Base-by-base conservation (phyloP, 2,797 vertebrate species). In the Erethizon dorsatum region DNA sequence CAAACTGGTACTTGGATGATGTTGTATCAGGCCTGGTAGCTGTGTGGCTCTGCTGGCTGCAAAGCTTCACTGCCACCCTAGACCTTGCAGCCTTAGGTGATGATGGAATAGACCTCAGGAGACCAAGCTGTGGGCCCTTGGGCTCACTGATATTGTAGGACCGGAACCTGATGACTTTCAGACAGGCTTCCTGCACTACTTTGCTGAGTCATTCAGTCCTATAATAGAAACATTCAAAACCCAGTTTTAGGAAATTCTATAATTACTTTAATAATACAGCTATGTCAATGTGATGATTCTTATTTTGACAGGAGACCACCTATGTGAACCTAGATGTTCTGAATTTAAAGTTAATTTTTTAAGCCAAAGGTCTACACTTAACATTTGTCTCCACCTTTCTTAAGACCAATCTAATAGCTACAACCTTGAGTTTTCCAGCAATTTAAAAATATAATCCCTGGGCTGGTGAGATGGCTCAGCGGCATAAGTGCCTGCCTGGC, bases 1-100 rank as follows among this genome's bases (percentile, higher is more conserved):
- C 97, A 97, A 97, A 95, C 73, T 97, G 37, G 24, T 89, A 18
- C 47, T 15, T 57, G 85, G 83, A 90, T 57, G 69, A 83, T 52
- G 18, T 77, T 13, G 0, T 63, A 28, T 24, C 10, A 75, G 96
- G 82, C 84, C 83, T 59, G 63, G 45, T 18, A 71, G 33, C 9
- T 82, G 17, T 50, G 57, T 61, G 85, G 57, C 17, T 88, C 45
- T 14, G 2, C 26, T 94, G 80, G 20, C 69, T 71, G 67, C 94
- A 92, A 93, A 84, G 24, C 11, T 69, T 96, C 2, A 84, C 65
- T 67, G 85, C 91, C 96, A 77, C 83, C 77, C 10, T 33, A 18
- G 84, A 89, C 6, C 10, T 87, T 77, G 73, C 12, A 52, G 33
- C 10, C 0, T 41, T 33, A 28, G 20, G 11, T 4, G 73, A 73